Evolutionary conservation across 2,888 invertebrate species (phyloP), one percentile per base, ranked within the genome.

Genomic region (Marronus borbonicus): DNA sequence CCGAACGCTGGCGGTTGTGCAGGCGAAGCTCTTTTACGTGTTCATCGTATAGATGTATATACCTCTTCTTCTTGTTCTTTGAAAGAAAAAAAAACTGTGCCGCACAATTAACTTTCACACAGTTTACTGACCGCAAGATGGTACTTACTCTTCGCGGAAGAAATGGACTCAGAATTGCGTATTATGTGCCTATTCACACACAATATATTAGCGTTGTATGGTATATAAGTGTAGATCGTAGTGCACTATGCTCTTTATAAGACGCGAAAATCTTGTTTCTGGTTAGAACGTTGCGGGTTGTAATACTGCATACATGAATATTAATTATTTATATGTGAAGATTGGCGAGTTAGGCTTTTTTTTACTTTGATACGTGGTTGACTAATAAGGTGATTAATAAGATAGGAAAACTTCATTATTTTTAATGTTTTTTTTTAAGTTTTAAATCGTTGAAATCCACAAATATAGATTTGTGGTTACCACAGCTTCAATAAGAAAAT

Each of bases 41-140:
- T 7, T 10, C 60, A 60, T 20, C n/a, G 24, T 3, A 7, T 36
- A 36, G 8, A 64, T n/a, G 39, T 36, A 36, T 20, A 10, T 31
- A 64, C 39, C 64, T 64, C 64, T 39, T 64, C 64, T 64, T n/a
- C 64, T 64, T 64, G 17, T 64, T 36, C 14, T 36, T 31, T 14
- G 0, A 31, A 39, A 64, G 24, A 64, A 64, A 64, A 17, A n/a
- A 17, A 64, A 64, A 64, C 64, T 64, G 64, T 64, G 64, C 64
- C 64, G 76, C 50, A 76, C 76, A 76, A 69, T 76, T 76, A 76
- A 76, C 76, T 76, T 76, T 76, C 76, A 76, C 76, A 76, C 66
- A 76, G 76, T 76, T 76, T 76, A 76, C 76, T 76, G 76, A 76
- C 76, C 76, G 76, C 69, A 66, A 39, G 68, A 69, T 50, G 68